Evolutionary conservation across 1,140 invertebrate genomes (phyloP).

Genomic region (Zaprionus vittiger): DNA sequence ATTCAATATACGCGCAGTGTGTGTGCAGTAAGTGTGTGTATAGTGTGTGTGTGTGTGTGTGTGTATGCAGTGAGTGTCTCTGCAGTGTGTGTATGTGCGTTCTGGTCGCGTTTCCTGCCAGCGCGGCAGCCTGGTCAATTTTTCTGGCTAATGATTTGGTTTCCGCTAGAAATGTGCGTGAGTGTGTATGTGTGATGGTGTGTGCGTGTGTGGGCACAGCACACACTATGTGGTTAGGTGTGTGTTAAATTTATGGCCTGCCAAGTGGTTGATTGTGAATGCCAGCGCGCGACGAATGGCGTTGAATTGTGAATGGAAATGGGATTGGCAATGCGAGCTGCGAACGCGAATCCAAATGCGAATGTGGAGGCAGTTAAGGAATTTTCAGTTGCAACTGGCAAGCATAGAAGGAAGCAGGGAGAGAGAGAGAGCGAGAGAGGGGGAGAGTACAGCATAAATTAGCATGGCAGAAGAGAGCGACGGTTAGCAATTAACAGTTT

Average conservation of each 20-base stretch:
- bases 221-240: constrained; percentile 49
- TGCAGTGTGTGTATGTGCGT: not conserved
- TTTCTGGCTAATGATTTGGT: constrained; percentile 80
- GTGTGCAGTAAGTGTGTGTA: not conserved
- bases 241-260: constrained; percentile 78
- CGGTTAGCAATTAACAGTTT: constrained; percentile 30
- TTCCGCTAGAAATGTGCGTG: constrained; percentile 49
- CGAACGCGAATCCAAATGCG: constrained; percentile 20
- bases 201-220: constrained; percentile 11
- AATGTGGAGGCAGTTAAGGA: constrained; percentile 8
- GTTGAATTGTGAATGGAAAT: constrained; percentile 57
- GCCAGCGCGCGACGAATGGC: constrained; percentile 54
- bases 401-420: constrained; percentile 9
- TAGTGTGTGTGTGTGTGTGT: not conserved
- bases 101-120: constrained; percentile 29
- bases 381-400: constrained; percentile 7
- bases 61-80: not conserved
- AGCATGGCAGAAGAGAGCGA: constrained; percentile 20
- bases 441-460: constrained; percentile 31
- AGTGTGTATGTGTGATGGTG: constrained; percentile 41
- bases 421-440: not conserved
- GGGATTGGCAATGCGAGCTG: constrained; percentile 28
- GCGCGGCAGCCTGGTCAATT: constrained; percentile 61
- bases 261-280: constrained; percentile 80
- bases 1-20: constrained; percentile 25